Evolutionary conservation across 2,888 invertebrate genomes (phyloP).

Genomic region (Lasiommata megera): DNA sequence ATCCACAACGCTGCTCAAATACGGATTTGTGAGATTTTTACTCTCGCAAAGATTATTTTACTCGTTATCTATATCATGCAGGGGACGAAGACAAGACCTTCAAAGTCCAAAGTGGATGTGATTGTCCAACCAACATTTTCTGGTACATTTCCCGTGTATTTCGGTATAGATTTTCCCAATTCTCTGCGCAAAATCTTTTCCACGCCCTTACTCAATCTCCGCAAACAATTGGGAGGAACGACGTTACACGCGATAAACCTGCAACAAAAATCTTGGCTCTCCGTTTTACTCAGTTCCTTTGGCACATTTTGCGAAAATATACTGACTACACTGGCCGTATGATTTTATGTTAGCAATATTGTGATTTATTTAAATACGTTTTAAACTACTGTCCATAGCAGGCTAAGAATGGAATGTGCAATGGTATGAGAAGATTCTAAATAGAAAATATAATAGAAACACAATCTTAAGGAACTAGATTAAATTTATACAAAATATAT

Average conservation of each 20-base stretch:
- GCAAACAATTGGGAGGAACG: conserved; percentile 28
- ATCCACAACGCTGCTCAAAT: too few species aligned
- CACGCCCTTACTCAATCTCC: conserved; percentile 24
- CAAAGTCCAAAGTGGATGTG: not conserved
- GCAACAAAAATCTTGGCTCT: conserved; percentile 25
- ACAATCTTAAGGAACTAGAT: too few species aligned
- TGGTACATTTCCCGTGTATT: conserved; percentile 16
- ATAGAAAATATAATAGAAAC: too few species aligned
- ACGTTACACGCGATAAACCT: conserved; percentile 26
- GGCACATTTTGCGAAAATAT: conserved; percentile 3
- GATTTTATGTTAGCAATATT: not conserved
- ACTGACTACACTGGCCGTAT: not conserved
- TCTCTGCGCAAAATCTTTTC: conserved; percentile 23
- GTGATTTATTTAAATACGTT: not conserved
- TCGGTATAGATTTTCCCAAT: conserved; percentile 16
- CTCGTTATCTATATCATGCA: too few species aligned
- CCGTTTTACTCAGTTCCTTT: conserved; percentile 15
- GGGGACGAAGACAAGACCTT: not conserved
- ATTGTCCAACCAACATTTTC: conserved; percentile 17
- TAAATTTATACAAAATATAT: too few species aligned
- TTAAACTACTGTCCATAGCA: too few species aligned
- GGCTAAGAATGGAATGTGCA: too few species aligned
- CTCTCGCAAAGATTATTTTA: too few species aligned
- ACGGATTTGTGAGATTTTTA: too few species aligned
- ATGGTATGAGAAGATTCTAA: too few species aligned